Evolutionary conservation across 2,113 vertebrate species (phyloP), one percentile per base, ranked within the genome.

Genomic region (Labeo catla): DNA sequence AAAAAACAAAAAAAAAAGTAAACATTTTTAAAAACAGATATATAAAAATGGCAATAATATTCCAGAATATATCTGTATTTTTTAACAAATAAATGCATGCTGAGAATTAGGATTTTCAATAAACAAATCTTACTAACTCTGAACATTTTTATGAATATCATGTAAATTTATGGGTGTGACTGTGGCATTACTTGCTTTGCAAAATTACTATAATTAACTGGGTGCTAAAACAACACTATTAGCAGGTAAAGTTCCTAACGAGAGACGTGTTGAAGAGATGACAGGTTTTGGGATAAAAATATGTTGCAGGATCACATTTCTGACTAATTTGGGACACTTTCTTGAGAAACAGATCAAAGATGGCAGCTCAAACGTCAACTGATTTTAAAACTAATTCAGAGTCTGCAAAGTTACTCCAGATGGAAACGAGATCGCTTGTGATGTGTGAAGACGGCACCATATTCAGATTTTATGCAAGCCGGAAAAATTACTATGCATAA

Each of bases 191-290:
- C 21, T 5, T 15, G 21, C 49, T 74, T 23, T 74, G 72, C 72
- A 74, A 49, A 74, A 49, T 13, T 6, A 74, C 72, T 49, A 74
- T 74, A 49, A 49, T 74, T 74, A 74, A 74, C 72, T 47, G 43
- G 0, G 21, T 23, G 43, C 43, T 47, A 73, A 73, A 47, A 47
- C 72, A 47, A 73, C 70, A 47, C 21, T 13, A 23, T 74, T 10
- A 74, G 72, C 72, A 74, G 72, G 43, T 74, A 10, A 11, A 3
- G 11, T 74, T 45, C 70, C 10, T 47, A 73, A 47, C 6, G 5
- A 73, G 36, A 73, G 70, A 73, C 10, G 19, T 72, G 68, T 5
- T 72, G 36, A 36, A 72, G 36, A 72, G 39, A 70, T 39, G 68
- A 11, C 68, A 73, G 72, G 21, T 74, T 47, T 49, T 13, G 43